Evolutionary conservation across 2,797 vertebrate genomes (phyloP).

Genomic region (Pelobates cultripes): DNA sequence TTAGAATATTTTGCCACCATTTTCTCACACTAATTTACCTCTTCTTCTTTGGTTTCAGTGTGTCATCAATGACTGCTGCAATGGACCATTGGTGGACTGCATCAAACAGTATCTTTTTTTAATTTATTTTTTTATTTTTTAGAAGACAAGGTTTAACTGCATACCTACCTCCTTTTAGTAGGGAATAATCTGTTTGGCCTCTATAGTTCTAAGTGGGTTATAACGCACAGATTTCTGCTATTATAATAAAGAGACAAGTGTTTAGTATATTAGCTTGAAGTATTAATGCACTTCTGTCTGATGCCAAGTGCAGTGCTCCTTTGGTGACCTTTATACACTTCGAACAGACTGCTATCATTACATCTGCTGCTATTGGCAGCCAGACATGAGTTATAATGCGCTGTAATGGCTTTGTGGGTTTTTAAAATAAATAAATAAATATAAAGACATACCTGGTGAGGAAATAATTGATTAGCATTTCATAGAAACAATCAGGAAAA

Average conservation of each 20-base stretch:
- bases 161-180: no score
- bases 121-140: slow-evolving; percentile 94
- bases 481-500: slow-evolving; percentile 55
- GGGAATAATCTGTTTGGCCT: slow-evolving; percentile 4
- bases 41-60: slow-evolving; percentile 78
- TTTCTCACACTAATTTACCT: no score
- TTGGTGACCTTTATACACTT: slow-evolving; percentile 30
- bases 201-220: not conserved
- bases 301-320: slow-evolving; percentile 30
- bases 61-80: slow-evolving; percentile 98
- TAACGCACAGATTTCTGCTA: slow-evolving; percentile 51
- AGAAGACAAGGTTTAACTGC: not conserved
- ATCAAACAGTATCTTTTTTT: slow-evolving; percentile 99
- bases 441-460: slow-evolving; percentile 50
- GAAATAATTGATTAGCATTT: slow-evolving; percentile 57
- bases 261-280: slow-evolving; percentile 35
- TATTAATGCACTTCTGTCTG: slow-evolving; percentile 40
- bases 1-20: no score
- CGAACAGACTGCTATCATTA: slow-evolving; percentile 39
- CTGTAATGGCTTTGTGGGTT: slow-evolving; percentile 52
- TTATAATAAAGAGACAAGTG: slow-evolving; percentile 14
- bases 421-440: slow-evolving; percentile 28
- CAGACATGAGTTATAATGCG: slow-evolving; percentile 47
- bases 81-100: slow-evolving; percentile 99
- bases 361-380: slow-evolving; percentile 47